Base-by-base conservation (phyloP, 2,113 vertebrate species). In the Siniperca chuatsi region DNA sequence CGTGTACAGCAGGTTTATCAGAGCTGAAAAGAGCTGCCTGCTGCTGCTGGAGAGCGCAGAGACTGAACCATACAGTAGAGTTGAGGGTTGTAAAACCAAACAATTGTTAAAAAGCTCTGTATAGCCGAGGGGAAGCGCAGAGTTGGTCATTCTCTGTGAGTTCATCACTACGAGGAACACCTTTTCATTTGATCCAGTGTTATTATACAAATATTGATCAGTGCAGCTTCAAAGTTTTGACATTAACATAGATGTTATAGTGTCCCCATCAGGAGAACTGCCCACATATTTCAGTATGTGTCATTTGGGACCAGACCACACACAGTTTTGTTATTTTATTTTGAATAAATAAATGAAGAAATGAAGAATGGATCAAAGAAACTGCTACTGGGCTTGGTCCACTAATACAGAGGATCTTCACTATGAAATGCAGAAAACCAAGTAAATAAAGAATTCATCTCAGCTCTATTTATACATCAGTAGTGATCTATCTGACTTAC, bases 401-500 rank as follows among this genome's bases (percentile, higher is more conserved):
- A 42, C 12, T 44, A 44, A 67, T 16, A 16, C 21, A 25, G 37
- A 69, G 44, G 66, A 48, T 29, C 8, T 11, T 50, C 67, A 69
- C 67, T 50, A 2, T 10, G 46, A 48, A 60, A 44, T 13, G 9
- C 10, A 21, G 9, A 9, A 21, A 23, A 16, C 8, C 35, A 40
- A 65, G 46, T 16, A 2, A 21, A 50, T 16, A 50, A 50, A 29
- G 20, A 6, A 33, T 25, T 58, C 15, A 25, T 0, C 55, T 21
- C 54, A 54, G 15, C 23, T 21, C 6, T 35, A 6, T 48, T 40
- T 0, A 23, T 37, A 6, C 35, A n/a, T 29, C 23, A 46, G 10
- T 0, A 55, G 1, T 57, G 11, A 21, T 52, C 25, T 18, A 9
- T 75, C 3, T 50, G 21, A 94, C 97, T 96, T 75, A 98, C 97